Evolutionary conservation across 30 jellyfish, hydroid and myxozoan genomes (phyloP).

Genomic region (Aurelia sp.): DNA sequence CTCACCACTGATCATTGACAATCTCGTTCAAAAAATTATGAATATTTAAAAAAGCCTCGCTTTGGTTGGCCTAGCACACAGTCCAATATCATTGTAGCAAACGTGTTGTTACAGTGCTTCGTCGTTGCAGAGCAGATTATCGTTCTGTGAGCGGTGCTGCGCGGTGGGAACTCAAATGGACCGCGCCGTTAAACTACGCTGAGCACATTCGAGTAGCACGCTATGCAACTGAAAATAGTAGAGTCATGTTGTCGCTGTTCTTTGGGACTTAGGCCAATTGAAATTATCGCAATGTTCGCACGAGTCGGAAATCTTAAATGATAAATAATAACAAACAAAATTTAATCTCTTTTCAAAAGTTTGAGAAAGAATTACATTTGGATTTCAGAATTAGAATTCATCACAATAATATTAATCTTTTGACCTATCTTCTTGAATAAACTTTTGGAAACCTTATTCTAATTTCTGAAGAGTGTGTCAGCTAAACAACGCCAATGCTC

Average conservation of each 20-base stretch:
- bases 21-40: no score
- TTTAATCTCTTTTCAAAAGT: slow-evolving; percentile 32
- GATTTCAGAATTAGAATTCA: not conserved
- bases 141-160: not conserved
- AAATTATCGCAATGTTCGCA: slow-evolving; percentile 14
- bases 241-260: slow-evolving; percentile 47
- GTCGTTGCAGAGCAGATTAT: not conserved
- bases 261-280: slow-evolving; percentile 28
- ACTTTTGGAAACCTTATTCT: not conserved
- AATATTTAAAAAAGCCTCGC: no score
- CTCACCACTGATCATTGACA: no score
- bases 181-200: slow-evolving; percentile 5
- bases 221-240: slow-evolving; percentile 5
- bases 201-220: slow-evolving; percentile 5
- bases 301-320: slow-evolving; percentile 19
- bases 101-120: slow-evolving; percentile 6
- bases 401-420: slow-evolving; percentile 37
- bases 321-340: not conserved
- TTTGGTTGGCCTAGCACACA: not conserved
- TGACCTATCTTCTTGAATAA: slow-evolving; percentile 32
- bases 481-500: no score
- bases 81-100: slow-evolving; percentile 6
- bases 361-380: slow-evolving; percentile 17
- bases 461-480: no score
- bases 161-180: slow-evolving; percentile 1